Evolutionary conservation across 2,113 vertebrate species (phyloP).

Genomic region (Heliornis fulica): DNA sequence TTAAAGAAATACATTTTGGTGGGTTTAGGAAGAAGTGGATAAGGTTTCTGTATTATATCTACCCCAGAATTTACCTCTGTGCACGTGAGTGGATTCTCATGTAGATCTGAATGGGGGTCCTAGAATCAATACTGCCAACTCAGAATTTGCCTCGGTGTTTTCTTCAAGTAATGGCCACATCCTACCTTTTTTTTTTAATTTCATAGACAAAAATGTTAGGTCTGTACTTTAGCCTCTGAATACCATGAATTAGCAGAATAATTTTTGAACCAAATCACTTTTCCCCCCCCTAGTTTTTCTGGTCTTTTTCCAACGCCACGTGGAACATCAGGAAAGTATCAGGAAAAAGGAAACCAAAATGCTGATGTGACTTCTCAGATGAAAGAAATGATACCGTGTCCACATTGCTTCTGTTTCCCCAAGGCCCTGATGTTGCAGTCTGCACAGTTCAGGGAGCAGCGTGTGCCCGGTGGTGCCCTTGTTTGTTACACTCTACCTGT

Average conservation of each 20-base stretch:
- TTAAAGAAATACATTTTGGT: neutral
- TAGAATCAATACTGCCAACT: too few species aligned
- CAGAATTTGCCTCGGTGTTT: neutral
- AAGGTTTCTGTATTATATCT: neutral
- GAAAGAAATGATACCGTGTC: neutral
- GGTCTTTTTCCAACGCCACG: conserved; percentile 50
- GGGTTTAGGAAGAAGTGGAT: neutral
- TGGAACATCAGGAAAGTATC: conserved; percentile 50
- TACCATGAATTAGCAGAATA: neutral
- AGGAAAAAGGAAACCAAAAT: conserved; percentile 72
- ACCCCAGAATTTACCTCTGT: neutral
- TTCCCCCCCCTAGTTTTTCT: neutral
- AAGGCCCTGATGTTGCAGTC: neutral
- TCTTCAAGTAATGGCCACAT: neutral
- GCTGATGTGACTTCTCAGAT: conserved; percentile 45
- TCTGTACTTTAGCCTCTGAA: neutral
- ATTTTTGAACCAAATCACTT: neutral
- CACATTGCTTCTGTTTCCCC: neutral
- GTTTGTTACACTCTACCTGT: neutral
- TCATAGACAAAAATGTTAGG: neutral
- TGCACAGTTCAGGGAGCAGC: neutral
- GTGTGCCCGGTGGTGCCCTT: neutral
- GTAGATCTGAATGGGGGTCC: neutral
- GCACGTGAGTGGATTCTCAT: neutral
- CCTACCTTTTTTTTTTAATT: neutral